Base-by-base conservation (phyloP, 1,140 invertebrate species). In the Leptonema lineaticorne region DNA sequence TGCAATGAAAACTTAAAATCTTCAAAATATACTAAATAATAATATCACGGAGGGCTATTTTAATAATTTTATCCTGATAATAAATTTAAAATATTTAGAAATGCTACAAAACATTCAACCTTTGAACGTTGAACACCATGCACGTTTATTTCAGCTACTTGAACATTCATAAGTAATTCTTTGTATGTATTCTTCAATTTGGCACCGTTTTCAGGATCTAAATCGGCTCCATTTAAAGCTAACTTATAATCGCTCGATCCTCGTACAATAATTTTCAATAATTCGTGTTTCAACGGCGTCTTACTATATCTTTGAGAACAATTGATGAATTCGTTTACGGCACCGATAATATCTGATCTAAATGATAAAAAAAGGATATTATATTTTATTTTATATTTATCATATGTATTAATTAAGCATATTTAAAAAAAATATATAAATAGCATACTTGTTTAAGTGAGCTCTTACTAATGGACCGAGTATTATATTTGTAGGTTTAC, bases 281-380 rank as follows among this genome's bases (percentile, higher is more conserved):
- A 28, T 75, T 86, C 85, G 63, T 86, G 79, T 72, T 83, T 83
- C 9, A 86, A 71, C 0, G 86, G 86, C 0, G 81, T 82, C 30
- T 78, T 81, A 30, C 79, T 80, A 69, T 86, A 82, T 45, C 81
- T 76, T 3, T 76, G 67, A 0, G 76, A 75, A 41, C 81, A 73
- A 24, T 74, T 29, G 20, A 71, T 69, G 68, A 84, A 86, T 46
- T 77, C 77, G 22, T 82, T 64, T 1, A 86, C 79, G 5, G 85
- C 81, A 45, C 75, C 75, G 70, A 77, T 63, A 6, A 85, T 62
- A 59, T 86, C 76, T 22, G 79, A 75, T 30, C 80, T 83, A 70
- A 67, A 73, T 75, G 69, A 69, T 7, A 9, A 63, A 46, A 46
- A 4, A 14, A 45, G n/a, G n/a, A n/a, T n/a, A n/a, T 45, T 45